Conservation (phyloP, 2,888 invertebrate species). For the Horisme vitalbata region DNA sequence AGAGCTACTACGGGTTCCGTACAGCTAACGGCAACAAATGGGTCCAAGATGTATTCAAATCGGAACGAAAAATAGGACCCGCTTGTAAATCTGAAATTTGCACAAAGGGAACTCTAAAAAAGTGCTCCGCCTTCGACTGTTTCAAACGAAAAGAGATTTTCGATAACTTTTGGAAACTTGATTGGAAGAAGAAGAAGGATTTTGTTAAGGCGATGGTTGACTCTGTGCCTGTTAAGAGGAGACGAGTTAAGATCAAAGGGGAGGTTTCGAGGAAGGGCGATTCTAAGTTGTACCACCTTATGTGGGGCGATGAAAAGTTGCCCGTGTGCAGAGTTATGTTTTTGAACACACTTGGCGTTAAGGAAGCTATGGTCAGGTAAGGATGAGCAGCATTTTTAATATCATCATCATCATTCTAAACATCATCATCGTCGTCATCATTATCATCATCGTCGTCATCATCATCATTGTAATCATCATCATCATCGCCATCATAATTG, state of each 20-base stretch:
- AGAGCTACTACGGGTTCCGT: conserved; percentile 60
- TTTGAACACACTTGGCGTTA: conserved; percentile 59
- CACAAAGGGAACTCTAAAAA: conserved; percentile 38
- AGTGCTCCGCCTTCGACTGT: conserved; percentile 46
- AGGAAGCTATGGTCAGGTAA: conserved; percentile 61
- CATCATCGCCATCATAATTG: no score
- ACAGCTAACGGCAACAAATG: conserved; percentile 42
- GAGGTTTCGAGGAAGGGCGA: conserved; percentile 52
- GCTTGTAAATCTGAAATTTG: conserved; percentile 51
- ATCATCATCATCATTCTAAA: no score
- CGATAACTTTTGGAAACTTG: conserved; percentile 56
- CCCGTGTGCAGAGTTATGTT: conserved; percentile 59
- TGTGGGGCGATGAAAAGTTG: conserved; percentile 37
- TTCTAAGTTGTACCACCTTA: conserved; percentile 53
- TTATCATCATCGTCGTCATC: no score
- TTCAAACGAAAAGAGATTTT: conserved; percentile 48
- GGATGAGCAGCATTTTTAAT: not conserved
- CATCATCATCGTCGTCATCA: not conserved
- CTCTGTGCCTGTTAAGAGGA: conserved; percentile 48
- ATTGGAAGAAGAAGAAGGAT: conserved; percentile 56
- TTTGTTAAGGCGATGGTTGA: conserved; percentile 52
- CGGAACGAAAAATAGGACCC: conserved; percentile 52
- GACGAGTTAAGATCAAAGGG: conserved; percentile 46
- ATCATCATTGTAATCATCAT: no score
- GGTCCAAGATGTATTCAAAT: conserved; percentile 61